Evolutionary conservation across 1,140 invertebrate genomes (phyloP).

Genomic region (Aphidius ervi): DNA sequence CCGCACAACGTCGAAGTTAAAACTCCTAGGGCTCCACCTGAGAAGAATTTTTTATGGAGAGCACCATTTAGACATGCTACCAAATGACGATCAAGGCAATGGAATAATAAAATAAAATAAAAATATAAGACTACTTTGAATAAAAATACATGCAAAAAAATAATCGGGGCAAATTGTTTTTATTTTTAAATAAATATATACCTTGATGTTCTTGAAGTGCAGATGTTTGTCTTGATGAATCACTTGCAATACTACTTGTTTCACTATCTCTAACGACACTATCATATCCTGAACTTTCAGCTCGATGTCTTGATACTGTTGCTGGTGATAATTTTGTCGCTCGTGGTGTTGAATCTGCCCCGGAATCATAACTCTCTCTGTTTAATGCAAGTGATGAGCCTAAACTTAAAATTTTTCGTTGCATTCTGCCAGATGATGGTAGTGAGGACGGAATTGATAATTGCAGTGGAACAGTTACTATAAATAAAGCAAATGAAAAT

Average conservation of each 20-base stretch:
- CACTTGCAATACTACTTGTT: conserved; percentile 77
- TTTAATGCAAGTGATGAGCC: conserved; percentile 56
- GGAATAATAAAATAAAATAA: too few relatives aligned
- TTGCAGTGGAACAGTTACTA: conserved; percentile 42
- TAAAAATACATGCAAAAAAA: not conserved
- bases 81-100: too few relatives aligned
- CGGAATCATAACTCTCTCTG: conserved; percentile 74
- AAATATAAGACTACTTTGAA: not conserved
- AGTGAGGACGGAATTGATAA: conserved; percentile 53
- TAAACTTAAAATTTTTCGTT: conserved; percentile 56
- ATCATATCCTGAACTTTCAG: conserved; percentile 82
- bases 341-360: conserved; percentile 72
- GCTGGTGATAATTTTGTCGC: conserved; percentile 73
- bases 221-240: conserved; percentile 64
- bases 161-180: too few relatives aligned
- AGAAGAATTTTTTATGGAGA: conserved; percentile 42
- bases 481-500: conserved; percentile 14
- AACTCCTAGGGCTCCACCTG: conserved; percentile 52
- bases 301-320: conserved; percentile 64
- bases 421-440: conserved; percentile 54
- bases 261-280: conserved; percentile 82
- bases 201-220: conserved; percentile 59
- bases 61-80: conserved; percentile 28
- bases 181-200: conserved; percentile 23
- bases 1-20: conserved; percentile 54